Evolutionary conservation across 2,888 invertebrate genomes (phyloP), one percentile per base, ranked within the genome.

Genomic region (Apamea anceps): DNA sequence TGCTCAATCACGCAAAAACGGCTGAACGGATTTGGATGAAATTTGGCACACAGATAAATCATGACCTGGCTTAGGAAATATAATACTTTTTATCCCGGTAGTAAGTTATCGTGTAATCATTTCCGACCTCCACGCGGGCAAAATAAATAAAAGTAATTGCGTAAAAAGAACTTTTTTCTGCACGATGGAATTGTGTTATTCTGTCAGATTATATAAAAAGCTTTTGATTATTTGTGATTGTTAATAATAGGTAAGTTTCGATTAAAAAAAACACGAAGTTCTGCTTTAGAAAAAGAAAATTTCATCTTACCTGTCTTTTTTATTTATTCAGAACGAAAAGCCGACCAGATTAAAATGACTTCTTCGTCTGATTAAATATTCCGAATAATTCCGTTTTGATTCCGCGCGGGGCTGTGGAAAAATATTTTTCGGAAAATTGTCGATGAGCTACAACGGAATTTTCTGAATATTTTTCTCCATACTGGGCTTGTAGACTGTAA

Each of bases 291-390:
- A 28, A 63, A 63, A 63, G 0, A 79, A 91, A 92, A 92, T 92
- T 91, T 87, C 87, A 90, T 90, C 84, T 72, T 85, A 88, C 89
- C 89, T 89, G 85, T 79, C 78, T 21, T 81, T 90, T 84, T 91
- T 91, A 90, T 92, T 91, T 92, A 90, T 92, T 91, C 80, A 72
- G 81, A 92, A 91, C 89, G 48, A 91, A 91, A 91, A 92, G 87
- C 89, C 83, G 79, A 85, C 81, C 85, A 91, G 90, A 93, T 93
- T 92, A 92, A 91, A 90, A 89, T 82, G 85, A 86, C 84, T 90
- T 88, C 84, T 85, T 86, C 79, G 72, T 82, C 79, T 90, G 92
- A 94, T 93, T 92, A 92, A 93, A 92, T 91, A 93, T 92, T 89
- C 91, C 84, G 80, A 91, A 93, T 91, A 90, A 89, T 82, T 86